These are phyloP conservation scores for Ischnus inquisitorius DNA, from an alignment of 2,888 invertebrate species.

Conservation along the genomic window DNA sequence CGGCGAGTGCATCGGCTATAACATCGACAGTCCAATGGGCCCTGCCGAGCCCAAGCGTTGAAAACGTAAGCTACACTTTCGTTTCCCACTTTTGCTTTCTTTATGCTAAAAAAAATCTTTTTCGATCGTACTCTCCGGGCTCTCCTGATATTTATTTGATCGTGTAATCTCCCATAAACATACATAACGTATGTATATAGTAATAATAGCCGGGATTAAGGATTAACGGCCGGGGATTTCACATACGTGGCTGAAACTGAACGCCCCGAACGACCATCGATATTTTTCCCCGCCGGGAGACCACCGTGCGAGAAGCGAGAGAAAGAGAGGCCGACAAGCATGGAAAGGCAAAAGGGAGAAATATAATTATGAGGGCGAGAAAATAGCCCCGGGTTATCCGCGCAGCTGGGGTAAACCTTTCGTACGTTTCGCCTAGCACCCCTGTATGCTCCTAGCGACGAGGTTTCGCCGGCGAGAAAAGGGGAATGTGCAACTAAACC, in stretches of 20 bases:
- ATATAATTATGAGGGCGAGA: conserved; percentile 83
- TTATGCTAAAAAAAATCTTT: no score
- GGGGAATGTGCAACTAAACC: conserved; percentile 38
- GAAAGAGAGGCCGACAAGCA: conserved; percentile 50
- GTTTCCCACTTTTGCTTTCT: not conserved
- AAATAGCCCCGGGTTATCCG: conserved; percentile 78
- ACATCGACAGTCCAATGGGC: conserved; percentile 88
- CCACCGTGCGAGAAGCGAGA: not conserved
- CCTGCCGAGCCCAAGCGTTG: conserved; percentile 86
- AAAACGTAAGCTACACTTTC: conserved; percentile 84
- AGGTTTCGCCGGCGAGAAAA: conserved; percentile 40
- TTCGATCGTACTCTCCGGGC: not conserved
- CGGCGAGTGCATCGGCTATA: conserved; percentile 87
- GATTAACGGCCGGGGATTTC: conserved; percentile 16
- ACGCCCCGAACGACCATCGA: conserved; percentile 36
- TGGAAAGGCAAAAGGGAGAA: conserved; percentile 75
- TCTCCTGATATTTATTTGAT: conserved; percentile 39
- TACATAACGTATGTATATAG: conserved; percentile 21
- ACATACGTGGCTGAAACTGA: conserved; percentile 25
- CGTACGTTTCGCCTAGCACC: conserved; percentile 56
- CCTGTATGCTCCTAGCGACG: conserved; percentile 12
- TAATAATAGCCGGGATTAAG: conserved; percentile 29
- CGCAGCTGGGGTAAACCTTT: conserved; percentile 55
- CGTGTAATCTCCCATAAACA: conserved; percentile 44
- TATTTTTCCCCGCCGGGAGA: conserved; percentile 44